These are phyloP conservation scores for Apamea monoglypha DNA, from an alignment of 2,888 invertebrate species.

Conservation along the genomic window DNA sequence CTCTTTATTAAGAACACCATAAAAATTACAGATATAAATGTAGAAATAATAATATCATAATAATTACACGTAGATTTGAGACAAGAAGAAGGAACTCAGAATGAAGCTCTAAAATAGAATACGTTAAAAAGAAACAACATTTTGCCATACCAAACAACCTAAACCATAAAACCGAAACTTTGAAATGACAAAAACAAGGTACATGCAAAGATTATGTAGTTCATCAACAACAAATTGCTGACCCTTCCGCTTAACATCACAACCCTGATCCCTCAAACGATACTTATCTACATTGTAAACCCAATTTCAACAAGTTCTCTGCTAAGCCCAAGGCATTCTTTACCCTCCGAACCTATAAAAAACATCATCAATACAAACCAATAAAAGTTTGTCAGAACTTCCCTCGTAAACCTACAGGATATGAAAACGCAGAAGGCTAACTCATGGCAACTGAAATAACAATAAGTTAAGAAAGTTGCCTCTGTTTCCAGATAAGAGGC, in stretches of 20 bases:
- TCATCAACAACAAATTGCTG: constrained; percentile 33
- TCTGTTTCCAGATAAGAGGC: not conserved
- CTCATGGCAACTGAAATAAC: too few relatives aligned
- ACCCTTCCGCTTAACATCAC: constrained; percentile 15
- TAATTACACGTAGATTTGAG: too few relatives aligned
- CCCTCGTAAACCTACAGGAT: constrained; percentile 10
- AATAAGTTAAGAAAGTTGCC: not conserved
- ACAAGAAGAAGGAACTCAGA: too few relatives aligned
- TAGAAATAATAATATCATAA: too few relatives aligned
- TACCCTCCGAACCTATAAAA: constrained; percentile 55
- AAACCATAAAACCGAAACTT: not conserved
- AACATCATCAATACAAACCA: constrained; percentile 60
- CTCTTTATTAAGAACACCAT: too few relatives aligned
- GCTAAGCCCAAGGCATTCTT: constrained; percentile 53
- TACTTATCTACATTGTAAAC: constrained; percentile 57
- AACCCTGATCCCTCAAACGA: constrained; percentile 36
- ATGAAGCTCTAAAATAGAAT: not conserved
- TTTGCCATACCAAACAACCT: not conserved
- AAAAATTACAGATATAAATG: too few relatives aligned
- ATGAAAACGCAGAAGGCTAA: constrained; percentile 7
- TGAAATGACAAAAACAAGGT: not conserved
- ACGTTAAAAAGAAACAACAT: not conserved
- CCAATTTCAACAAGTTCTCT: constrained; percentile 54
- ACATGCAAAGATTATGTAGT: constrained; percentile 9
- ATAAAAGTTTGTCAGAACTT: constrained; percentile 62